These are phyloP conservation scores for Furcifer pardalis DNA, from an alignment of 2,797 vertebrate genomes.

Conservation along the genomic window DNA sequence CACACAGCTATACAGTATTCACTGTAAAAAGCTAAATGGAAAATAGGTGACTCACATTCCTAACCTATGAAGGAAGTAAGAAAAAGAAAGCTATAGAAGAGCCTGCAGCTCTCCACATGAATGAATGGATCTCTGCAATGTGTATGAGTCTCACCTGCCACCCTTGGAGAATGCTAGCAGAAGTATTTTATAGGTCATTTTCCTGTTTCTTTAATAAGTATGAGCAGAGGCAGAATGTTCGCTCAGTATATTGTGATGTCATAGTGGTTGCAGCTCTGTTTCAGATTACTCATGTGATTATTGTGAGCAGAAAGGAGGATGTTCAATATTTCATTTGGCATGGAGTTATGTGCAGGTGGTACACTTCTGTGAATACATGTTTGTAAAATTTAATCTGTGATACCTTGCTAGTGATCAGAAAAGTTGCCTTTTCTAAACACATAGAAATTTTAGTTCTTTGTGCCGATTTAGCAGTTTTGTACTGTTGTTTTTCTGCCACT, in stretches of 20 bases:
- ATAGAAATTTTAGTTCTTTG: background rate
- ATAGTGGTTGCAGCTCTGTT: background rate
- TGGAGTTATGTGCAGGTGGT: background rate
- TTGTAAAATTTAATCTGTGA: background rate
- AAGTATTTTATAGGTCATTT: background rate
- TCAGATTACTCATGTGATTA: background rate
- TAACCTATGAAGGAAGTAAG: background rate
- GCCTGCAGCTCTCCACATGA: no score
- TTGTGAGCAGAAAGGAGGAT: background rate
- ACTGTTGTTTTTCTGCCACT: background rate
- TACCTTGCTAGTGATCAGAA: background rate
- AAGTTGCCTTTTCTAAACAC: background rate
- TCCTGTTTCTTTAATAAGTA: background rate
- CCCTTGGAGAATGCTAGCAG: background rate
- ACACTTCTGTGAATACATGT: background rate
- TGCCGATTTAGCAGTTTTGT: background rate
- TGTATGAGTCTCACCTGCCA: background rate
- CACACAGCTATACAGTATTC: no score
- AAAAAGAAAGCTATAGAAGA: background rate
- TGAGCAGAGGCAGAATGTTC: background rate
- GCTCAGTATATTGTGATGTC: constrained; percentile 5
- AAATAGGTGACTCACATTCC: background rate
- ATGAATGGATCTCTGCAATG: background rate
- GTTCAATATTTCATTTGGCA: background rate
- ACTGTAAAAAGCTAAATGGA: background rate